phyloP scores from a whole-genome alignment of 2,888 invertebrate species.

The Scotopteryx bipunctaria region DNA sequence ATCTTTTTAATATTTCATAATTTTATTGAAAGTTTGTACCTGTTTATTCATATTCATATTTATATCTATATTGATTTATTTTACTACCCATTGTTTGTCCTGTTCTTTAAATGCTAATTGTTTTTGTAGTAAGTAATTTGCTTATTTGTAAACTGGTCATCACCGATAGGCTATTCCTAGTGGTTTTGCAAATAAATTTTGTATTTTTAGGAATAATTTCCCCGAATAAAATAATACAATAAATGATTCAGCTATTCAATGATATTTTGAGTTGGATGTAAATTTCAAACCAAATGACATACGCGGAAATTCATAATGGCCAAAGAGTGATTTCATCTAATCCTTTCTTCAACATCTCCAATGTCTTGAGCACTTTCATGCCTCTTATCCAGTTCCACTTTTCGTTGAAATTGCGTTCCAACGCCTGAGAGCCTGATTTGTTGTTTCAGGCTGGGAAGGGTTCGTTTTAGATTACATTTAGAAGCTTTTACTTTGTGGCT shows the following conservation, averaged over 20 bases:
- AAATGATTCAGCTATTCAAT: neutral
- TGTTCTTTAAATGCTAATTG: no score
- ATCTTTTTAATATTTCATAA: no score
- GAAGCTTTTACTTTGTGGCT: slow-evolving; percentile 28
- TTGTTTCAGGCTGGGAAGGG: slow-evolving; percentile 38
- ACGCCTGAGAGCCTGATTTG: slow-evolving; percentile 34
- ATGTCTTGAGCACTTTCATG: slow-evolving; percentile 24
- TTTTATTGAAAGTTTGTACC: no score
- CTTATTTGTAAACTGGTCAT: no score
- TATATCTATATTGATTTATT: no score
- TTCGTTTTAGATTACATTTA: slow-evolving; percentile 33
- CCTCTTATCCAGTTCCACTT: slow-evolving; percentile 23
- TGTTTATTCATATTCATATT: no score
- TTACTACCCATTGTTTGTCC: no score
- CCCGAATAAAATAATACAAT: no score
- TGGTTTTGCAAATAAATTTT: no score
- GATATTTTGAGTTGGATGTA: neutral
- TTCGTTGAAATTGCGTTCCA: slow-evolving; percentile 24
- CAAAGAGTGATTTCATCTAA: slow-evolving; percentile 14
- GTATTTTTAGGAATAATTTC: no score
- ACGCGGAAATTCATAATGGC: slow-evolving; percentile 8
- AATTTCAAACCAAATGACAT: slow-evolving; percentile 6
- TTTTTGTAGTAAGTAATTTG: no score
- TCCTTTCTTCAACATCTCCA: slow-evolving; percentile 19
- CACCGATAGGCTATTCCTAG: no score